These are phyloP conservation scores for Isichthys henryi DNA, from an alignment of 2,113 vertebrate genomes.

Conservation along the genomic window DNA sequence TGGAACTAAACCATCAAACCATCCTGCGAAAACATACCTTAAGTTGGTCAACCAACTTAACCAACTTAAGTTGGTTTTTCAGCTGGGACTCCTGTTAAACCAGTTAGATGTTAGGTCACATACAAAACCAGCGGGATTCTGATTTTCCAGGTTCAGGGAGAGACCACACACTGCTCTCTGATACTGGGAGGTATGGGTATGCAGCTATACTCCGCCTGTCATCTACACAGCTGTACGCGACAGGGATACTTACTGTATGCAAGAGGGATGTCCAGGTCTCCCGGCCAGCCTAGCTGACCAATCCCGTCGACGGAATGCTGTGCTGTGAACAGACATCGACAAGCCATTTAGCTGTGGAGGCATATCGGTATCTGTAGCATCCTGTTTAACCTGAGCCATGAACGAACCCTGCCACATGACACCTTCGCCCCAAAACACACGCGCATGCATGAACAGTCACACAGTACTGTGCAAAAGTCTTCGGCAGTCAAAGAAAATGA, in stretches of 20 bases:
- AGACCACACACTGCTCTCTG: neutral
- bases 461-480: neutral
- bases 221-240: neutral
- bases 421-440: neutral
- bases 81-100: neutral
- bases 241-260: constrained; percentile 56
- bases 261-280: constrained; percentile 56
- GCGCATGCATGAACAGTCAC: neutral
- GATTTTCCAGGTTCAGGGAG: neutral
- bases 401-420: neutral
- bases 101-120: neutral
- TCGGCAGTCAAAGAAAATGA: neutral
- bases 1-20: neutral
- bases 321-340: constrained; percentile 49
- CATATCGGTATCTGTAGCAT: neutral
- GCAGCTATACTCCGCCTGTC: neutral
- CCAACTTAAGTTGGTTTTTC: neutral
- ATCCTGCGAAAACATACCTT: neutral
- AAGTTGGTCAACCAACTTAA: neutral
- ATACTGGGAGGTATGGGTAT: neutral
- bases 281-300: constrained; percentile 60
- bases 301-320: constrained; percentile 63
- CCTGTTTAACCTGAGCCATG: neutral
- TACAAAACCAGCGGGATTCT: neutral
- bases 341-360: neutral